Base-by-base conservation (phyloP, 2,888 invertebrate species). In the Periphyllus acericola region DNA sequence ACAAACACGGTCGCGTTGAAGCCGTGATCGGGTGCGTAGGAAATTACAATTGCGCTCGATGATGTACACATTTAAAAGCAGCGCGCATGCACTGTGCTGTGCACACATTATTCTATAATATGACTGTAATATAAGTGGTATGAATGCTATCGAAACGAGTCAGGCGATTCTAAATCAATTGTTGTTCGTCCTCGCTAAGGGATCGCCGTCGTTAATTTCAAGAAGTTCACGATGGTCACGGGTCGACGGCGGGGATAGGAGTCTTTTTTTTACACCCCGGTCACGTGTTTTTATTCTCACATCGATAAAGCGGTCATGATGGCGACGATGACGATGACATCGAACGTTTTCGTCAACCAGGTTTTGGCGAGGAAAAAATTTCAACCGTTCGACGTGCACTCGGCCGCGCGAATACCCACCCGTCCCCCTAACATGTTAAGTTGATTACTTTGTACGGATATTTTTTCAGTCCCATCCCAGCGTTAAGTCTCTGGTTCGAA, bases 81-180 rank as follows among this genome's bases (percentile, higher is more conserved):
- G 66, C 25, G n/a, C 6, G 25, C 2, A 25, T n/a, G 9, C 8
- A 29, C n/a, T 9, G 11, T 25, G n/a, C n/a, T 6, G 29, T 11
- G 29, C 2, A 60, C n/a, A 9, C n/a, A 66, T 66, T 66, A 66
- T 66, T 9, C 29, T n/a, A n/a, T n/a, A 29, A n/a, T n/a, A 29
- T 9, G 66, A 66, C 14, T 14, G 46, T 29, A 66, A 29, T 52
- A 78, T 52, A 78, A n/a, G n/a, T n/a, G n/a, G n/a, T 78, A 78
- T 78, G 52, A 52, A 78, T 78, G 76, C 9, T 32, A 78, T 52
- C 52, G 52, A 52, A 52, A 52, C 29, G 46, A 52, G 52, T 52
- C 76, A 9, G 21, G 5, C 21, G 52, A 21, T 52, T 21, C 52
- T 78, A 78, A 78, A 78, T 78, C 78, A 78, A 78, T 78, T 78